Conservation (phyloP, 2,888 invertebrate species). For the Acanthacorydalis orientalis region DNA sequence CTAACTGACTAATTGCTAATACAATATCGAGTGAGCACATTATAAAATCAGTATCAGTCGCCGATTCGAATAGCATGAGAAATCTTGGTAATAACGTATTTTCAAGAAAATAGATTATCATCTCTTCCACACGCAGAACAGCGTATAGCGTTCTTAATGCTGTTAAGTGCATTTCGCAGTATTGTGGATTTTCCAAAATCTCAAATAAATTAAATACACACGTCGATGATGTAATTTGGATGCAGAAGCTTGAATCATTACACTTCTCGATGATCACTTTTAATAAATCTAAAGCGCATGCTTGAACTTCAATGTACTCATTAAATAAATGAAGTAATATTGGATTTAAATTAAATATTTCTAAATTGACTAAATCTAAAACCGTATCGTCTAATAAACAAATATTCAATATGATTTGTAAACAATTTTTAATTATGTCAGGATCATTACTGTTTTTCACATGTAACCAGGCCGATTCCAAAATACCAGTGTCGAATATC, state of each 20-base stretch:
- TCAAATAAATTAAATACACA: not conserved
- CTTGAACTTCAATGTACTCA: not conserved
- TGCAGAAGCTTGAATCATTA: not conserved
- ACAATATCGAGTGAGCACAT: not conserved
- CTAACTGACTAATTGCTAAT: not conserved
- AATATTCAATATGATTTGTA: not conserved
- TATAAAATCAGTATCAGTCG: not conserved
- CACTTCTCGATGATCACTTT: not conserved
- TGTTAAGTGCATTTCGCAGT: not conserved
- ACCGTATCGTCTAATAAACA: not conserved
- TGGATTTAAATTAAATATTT: not conserved
- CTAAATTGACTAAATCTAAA: not conserved
- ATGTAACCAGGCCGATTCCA: not conserved
- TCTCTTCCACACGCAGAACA: not conserved
- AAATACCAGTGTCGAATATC: not conserved
- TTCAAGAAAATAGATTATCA: slow-evolving; percentile 2
- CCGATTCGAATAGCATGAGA: not conserved
- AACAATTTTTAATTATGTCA: not conserved
- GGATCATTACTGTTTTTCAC: not conserved
- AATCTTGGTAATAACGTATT: slow-evolving; percentile 1
- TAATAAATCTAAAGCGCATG: not conserved
- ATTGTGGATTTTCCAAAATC: not conserved
- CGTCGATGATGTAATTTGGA: not conserved
- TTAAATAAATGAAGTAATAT: not conserved
- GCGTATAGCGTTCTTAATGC: not conserved